Base-by-base conservation (phyloP, 1,140 invertebrate species). In the Drosophila trapezifrons region DNA sequence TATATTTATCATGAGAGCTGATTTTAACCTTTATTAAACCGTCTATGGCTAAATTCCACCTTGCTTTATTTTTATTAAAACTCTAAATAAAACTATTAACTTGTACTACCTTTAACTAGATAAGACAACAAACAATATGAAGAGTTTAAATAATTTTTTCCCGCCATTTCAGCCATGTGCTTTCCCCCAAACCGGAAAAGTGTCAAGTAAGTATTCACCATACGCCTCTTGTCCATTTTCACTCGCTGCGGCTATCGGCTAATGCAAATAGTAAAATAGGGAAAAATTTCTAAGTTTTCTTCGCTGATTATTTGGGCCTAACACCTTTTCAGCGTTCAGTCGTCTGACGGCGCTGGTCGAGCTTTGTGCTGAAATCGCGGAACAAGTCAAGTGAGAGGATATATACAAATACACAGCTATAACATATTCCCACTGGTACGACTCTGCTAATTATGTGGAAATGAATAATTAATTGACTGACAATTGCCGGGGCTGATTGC, bases 201-300 rank as follows among this genome's bases (percentile, higher is more conserved):
- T 20, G 22, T 42, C 51, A 9, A 27, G 7, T 4, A 13, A n/a
- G 18, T 67, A 52, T 40, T 76, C 69, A 87, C 83, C 77, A 78
- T 46, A 78, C 77, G 59, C 51, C 29, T 64, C 27, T 27, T 49
- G n/a, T 22, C 6, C 47, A 35, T 58, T 65, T 74, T 52, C 49
- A 64, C 55, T 60, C 58, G 56, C 51, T 58, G 25, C 9, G 8
- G 10, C 51, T n/a, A 4, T 59, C 17, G 40, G 9, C 37, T 64
- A 46, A 55, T 67, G 80, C 64, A 78, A 67, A 81, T 67, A 86
- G 66, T 29, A 65, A 72, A 78, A 47, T 20, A 80, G 65, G 49
- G 54, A 58, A 78, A 72, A 89, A 89, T 90, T 89, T 89, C 77
- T 89, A 89, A 57, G 84, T 84, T 89, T 89, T 89, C 84, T 89